Conservation (phyloP, 2,888 invertebrate species). For the Caenorhabditis angaria region DNA sequence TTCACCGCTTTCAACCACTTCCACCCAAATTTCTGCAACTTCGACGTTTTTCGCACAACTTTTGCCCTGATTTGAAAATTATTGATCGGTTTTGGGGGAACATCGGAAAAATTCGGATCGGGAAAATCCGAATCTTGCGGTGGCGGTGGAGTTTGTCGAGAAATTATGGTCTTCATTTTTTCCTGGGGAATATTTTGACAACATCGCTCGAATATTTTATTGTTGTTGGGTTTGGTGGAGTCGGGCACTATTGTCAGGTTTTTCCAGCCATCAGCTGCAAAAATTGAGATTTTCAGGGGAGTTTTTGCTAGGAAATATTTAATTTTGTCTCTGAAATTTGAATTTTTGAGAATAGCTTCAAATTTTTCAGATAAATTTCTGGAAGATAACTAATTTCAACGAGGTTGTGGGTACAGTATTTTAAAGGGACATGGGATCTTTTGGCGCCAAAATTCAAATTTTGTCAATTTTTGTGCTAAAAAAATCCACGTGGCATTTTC, state of each 20-base stretch:
- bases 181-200: constrained; percentile 24
- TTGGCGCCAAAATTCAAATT: no score
- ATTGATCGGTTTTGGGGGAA: not conserved
- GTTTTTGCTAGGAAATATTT: no score
- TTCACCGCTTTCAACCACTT: constrained; percentile 20
- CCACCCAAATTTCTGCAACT: no score
- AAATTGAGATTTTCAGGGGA: not conserved
- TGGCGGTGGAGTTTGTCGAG: not conserved
- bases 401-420: no score
- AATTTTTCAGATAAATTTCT: no score
- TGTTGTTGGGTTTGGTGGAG: constrained; percentile 19
- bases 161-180: constrained; percentile 27
- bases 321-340: no score
- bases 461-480: no score
- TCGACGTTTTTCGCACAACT: not conserved
- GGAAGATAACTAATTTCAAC: no score
- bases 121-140: no score
- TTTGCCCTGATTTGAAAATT: not conserved
- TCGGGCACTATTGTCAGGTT: constrained; percentile 26
- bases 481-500: no score
- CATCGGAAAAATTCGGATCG: not conserved
- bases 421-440: no score
- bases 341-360: no score
- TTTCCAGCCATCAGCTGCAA: constrained; percentile 26
- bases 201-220: constrained; percentile 38